These are phyloP conservation scores for Pomatostomus ruficeps DNA, from an alignment of 2,113 vertebrate genomes.

Conservation along the genomic window DNA sequence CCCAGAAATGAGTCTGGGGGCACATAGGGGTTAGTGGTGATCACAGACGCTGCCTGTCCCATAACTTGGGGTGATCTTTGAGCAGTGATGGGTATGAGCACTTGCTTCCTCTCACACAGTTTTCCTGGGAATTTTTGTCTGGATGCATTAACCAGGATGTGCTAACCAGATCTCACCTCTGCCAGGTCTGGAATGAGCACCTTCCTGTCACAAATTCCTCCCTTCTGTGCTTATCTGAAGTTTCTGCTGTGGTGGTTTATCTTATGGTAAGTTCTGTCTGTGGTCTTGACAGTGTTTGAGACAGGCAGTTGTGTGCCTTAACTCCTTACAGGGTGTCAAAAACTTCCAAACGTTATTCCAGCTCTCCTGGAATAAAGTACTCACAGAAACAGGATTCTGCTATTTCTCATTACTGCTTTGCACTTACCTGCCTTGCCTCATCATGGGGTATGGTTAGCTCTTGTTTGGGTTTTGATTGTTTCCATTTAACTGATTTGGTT, in stretches of 20 bases:
- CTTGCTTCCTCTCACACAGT: neutral
- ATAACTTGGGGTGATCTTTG: neutral
- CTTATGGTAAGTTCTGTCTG: neutral
- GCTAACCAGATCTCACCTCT: neutral
- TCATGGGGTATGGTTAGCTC: neutral
- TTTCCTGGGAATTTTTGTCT: neutral
- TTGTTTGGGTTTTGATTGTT: neutral
- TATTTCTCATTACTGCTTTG: neutral
- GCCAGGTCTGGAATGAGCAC: neutral
- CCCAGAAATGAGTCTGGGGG: neutral
- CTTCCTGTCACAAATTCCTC: neutral
- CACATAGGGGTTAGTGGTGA: fast-evolving
- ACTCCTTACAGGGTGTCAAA: neutral
- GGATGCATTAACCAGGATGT: neutral
- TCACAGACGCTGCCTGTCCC: neutral
- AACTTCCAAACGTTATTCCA: neutral
- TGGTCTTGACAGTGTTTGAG: neutral
- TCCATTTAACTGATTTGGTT: neutral
- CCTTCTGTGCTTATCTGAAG: neutral
- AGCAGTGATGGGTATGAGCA: neutral
- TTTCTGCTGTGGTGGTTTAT: neutral
- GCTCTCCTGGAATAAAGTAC: neutral
- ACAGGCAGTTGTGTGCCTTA: neutral
- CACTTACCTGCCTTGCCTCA: neutral
- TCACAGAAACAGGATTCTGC: neutral